phyloP scores from a whole-genome alignment of 2,888 invertebrate species.

The Bugulina stolonifera region DNA sequence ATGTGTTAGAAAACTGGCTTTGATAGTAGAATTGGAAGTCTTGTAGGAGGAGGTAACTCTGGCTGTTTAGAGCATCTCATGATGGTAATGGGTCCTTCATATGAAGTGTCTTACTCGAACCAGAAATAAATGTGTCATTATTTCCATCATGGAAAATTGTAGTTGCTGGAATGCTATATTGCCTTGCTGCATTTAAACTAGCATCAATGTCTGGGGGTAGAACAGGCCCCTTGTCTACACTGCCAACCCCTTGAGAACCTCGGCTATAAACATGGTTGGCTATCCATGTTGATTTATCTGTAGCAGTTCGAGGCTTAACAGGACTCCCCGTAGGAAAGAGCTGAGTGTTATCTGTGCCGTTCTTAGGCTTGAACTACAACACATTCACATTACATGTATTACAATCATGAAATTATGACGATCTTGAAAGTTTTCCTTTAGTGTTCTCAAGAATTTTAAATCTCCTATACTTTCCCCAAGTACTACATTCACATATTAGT shows the following conservation, averaged over 20 bases:
- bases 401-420: no score
- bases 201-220: conserved; percentile 19
- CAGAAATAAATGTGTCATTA: conserved; percentile 13
- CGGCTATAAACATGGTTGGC: conserved; percentile 22
- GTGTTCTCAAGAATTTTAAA: no score
- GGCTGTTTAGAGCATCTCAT: not conserved
- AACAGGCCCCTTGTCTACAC: not conserved
- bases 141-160: conserved; percentile 22
- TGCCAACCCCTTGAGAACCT: conserved; percentile 14
- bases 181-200: conserved; percentile 21
- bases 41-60: no score
- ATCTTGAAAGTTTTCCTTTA: no score
- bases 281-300: conserved; percentile 13
- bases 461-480: no score
- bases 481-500: no score
- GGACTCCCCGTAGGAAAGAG: conserved; percentile 17
- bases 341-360: conserved; percentile 14
- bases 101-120: conserved; percentile 5
- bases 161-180: conserved; percentile 24
- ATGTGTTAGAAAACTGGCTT: no score
- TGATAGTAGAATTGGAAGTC: no score
- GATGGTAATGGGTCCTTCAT: not conserved
- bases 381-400: no score
- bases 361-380: conserved; percentile 15
- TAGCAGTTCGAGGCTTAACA: conserved; percentile 8